These are phyloP conservation scores for Zoanthus sansibaricus DNA, from an alignment of 92 coral and sea anemone species.

Conservation along the genomic window DNA sequence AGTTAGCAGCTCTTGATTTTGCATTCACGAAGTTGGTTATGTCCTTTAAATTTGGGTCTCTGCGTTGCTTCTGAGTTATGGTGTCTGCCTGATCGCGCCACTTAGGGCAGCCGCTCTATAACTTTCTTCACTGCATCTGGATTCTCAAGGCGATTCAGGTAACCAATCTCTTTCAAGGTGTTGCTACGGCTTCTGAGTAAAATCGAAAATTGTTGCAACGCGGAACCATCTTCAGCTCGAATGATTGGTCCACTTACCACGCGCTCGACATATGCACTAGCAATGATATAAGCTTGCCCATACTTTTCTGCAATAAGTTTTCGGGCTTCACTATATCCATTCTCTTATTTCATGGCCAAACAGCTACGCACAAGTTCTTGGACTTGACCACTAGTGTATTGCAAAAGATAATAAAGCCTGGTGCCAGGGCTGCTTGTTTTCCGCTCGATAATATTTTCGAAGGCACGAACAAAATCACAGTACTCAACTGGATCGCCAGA, in stretches of 20 bases:
- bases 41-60: slow-evolving; percentile 2
- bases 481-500: background rate
- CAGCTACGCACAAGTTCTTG: slow-evolving; percentile 18
- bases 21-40: background rate
- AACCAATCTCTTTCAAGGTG: background rate
- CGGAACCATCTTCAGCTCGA: slow-evolving; percentile 32
- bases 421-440: background rate
- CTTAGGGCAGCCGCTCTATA: slow-evolving; percentile 52
- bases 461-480: background rate
- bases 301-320: background rate
- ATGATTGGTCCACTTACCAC: slow-evolving; percentile 30
- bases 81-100: slow-evolving; percentile 6
- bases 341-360: background rate
- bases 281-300: background rate
- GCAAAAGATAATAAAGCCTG: slow-evolving; percentile 29
- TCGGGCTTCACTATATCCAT: background rate
- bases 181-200: slow-evolving; percentile 40
- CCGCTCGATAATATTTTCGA: slow-evolving; percentile 13
- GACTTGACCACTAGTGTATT: slow-evolving; percentile 10
- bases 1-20: slow-evolving; percentile 3
- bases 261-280: background rate
- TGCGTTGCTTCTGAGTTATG: background rate
- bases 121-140: slow-evolving; percentile 41
- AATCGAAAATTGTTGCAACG: slow-evolving; percentile 35
- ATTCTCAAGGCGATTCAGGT: background rate